Percentiles rank a stretch among this genome's conserved stretches.
These are phyloP conservation scores for Hemicentrotus pulcherrimus DNA, from an alignment of 35 echinoderm and acorn worm species.

Conservation along the genomic window DNA sequence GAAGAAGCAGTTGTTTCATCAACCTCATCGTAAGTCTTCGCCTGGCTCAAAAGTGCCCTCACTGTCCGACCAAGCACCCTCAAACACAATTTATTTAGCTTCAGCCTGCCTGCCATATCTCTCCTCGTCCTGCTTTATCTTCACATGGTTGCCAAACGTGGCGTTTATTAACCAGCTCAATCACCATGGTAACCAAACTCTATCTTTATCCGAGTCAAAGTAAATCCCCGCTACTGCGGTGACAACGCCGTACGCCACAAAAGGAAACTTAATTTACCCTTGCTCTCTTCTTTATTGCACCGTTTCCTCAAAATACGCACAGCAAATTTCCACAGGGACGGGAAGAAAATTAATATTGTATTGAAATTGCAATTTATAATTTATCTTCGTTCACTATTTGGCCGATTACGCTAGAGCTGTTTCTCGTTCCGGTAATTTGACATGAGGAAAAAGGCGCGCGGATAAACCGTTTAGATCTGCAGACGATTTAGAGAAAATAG, in stretches of 20 bases:
- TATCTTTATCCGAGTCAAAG: not conserved
- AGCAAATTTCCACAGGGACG: not conserved
- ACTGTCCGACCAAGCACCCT: not conserved
- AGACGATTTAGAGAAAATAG: not conserved
- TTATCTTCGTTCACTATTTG: not conserved
- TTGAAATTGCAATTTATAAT: not conserved
- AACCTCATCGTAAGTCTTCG: not conserved
- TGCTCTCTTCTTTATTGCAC: not conserved
- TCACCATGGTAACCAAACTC: not conserved
- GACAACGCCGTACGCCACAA: not conserved
- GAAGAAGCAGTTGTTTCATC: not conserved
- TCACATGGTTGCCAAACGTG: not conserved
- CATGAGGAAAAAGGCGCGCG: not conserved
- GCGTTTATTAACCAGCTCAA: conserved; percentile 10
- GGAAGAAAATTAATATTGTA: not conserved
- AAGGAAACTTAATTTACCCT: not conserved
- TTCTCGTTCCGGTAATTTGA: conserved; percentile 1
- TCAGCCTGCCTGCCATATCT: not conserved
- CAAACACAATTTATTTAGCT: not conserved
- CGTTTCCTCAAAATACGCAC: not conserved
- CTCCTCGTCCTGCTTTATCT: not conserved
- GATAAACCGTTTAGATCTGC: not conserved
- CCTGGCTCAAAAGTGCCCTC: not conserved
- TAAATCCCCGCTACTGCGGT: not conserved
- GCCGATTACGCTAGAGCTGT: not conserved